Evolutionary conservation across 2,797 vertebrate species (phyloP), one percentile per base, ranked within the genome.

Genomic region (Ceyx erithaca): DNA sequence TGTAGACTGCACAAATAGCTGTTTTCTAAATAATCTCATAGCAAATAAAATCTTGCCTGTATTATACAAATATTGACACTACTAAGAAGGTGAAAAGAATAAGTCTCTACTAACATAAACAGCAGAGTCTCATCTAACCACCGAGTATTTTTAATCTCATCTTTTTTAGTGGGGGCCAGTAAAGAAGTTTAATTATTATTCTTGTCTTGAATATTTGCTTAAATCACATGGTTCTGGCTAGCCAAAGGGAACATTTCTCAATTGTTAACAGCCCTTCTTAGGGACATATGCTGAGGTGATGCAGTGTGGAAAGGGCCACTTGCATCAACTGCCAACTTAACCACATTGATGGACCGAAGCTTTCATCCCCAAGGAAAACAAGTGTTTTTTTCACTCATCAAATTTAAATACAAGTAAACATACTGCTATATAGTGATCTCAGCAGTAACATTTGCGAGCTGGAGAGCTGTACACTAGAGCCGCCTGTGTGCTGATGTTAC

Each of bases 251-350:
- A 2, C 4, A 3, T 11, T 22, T 64, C 58, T 31, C 10, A 12
- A 1, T 14, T 7, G 14, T 2, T 14, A 10, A 16, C 4, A 6
- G 30, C 3, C 4, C 14, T 12, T 2, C 26, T 6, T 5, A 3
- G 51, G 6, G 30, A 18, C 31, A 3, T 0, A 6, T 51, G 20
- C 41, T 2, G 41, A 35, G 15, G n/a, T 7, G 61, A n/a, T 1
- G 13, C 0, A 8, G 8, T 7, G 8, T 21, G 28, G 25, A 23
- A 40, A 30, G 20, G n/a, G 52, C 33, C 20, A 9, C 49, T 67
- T 20, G 0, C 0, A 4, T 26, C 30, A 10, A 20, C n/a, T 0
- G 3, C 43, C 0, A 1, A 6, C 57, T 67, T 16, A 12, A n/a
- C 30, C 2, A 0, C 18, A 55, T 30, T 5, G 68, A 35, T 23